Conservation (phyloP, 2,113 vertebrate species). For the Himantopus leucocephalus region DNA sequence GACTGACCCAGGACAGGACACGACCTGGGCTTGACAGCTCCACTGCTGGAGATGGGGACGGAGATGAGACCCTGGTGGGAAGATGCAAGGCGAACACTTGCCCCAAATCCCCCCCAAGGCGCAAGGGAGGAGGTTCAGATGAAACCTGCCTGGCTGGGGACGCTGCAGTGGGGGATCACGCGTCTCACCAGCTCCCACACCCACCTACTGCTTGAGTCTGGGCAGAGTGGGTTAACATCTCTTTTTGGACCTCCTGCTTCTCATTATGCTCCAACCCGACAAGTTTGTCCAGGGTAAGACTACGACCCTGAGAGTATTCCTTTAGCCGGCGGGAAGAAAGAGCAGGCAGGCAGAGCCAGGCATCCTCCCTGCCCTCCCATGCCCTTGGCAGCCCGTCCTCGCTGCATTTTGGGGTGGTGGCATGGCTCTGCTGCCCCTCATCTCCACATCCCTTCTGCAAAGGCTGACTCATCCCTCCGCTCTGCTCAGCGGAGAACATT, state of each 20-base stretch:
- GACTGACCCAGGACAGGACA: rapidly evolving
- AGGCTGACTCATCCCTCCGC: slow-evolving; percentile 28
- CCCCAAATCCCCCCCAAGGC: rapidly evolving
- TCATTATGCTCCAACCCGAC: background rate
- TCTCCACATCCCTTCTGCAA: background rate
- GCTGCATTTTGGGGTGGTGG: background rate
- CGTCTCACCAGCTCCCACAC: background rate
- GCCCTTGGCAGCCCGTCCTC: background rate
- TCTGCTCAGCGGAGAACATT: background rate
- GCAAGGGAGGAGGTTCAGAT: background rate
- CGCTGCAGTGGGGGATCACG: rapidly evolving
- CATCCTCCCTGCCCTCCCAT: background rate
- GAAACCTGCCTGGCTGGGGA: background rate
- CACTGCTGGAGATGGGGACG: background rate
- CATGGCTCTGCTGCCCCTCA: background rate
- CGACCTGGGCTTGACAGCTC: background rate
- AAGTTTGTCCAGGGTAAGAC: background rate
- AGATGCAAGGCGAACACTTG: background rate
- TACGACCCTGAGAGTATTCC: background rate
- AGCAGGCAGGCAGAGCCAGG: background rate
- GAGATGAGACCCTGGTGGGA: background rate
- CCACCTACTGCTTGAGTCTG: background rate
- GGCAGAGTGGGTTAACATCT: background rate
- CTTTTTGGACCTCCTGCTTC: background rate
- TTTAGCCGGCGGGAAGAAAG: background rate